Base-by-base conservation (phyloP, 1,140 invertebrate genomes). In the Drosophila albomicans region DNA sequence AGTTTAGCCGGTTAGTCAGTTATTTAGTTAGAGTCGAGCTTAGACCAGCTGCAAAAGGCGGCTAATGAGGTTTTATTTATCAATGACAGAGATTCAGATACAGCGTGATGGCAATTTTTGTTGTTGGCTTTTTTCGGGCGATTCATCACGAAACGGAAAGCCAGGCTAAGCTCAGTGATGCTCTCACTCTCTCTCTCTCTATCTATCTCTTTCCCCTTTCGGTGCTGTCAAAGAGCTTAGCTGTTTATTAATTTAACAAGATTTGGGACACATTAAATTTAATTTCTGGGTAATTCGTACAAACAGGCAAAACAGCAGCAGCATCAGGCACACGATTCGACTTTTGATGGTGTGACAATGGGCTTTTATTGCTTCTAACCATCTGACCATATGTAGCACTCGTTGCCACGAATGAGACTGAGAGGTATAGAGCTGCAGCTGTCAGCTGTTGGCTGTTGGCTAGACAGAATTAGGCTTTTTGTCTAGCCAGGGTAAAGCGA, bases 221-320 rank as follows among this genome's bases (percentile, higher is more conserved):
- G 16, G 10, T 62, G 74, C 69, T 80, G 73, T 78, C 73, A 84
- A 88, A 89, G 59, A 75, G 81, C 73, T 84, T 63, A 68, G 63
- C 67, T 74, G 78, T 89, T 89, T 89, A 85, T 89, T 89, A 89
- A 89, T 89, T 89, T 88, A 89, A 85, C 81, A 67, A 73, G 78
- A 70, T 86, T 84, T 69, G 45, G 66, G 25, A 35, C 38, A 80
- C 75, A 88, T 81, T 88, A 82, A 80, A 78, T 88, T 88, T 82
- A 82, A 88, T 88, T 87, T 79, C 48, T 71, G 63, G 69, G 51
- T 70, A 70, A 73, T 68, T 32, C 56, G 38, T 46, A 74, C 64
- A 68, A 57, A 38, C 8, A 10, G 35, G 2, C 7, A 10, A 10
- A 38, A 38, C 35, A 38, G 35, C 35, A 63, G 11, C 51, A 6